These are phyloP conservation scores for Ibidorhyncha struthersii DNA, from an alignment of 2,113 vertebrate genomes.

Conservation along the genomic window DNA sequence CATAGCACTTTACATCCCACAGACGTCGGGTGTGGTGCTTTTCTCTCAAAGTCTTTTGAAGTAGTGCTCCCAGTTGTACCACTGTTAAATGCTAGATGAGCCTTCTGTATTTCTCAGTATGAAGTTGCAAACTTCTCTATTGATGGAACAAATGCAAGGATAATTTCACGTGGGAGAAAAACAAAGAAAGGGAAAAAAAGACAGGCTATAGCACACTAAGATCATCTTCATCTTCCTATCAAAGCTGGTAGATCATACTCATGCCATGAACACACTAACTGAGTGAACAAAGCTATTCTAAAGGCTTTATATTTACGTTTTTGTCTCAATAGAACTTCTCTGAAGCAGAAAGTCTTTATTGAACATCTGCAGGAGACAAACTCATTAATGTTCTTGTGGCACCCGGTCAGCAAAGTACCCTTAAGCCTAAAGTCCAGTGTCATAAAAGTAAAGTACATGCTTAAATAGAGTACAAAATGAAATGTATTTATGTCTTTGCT, in stretches of 20 bases:
- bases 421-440: background rate
- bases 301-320: background rate
- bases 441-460: background rate
- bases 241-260: background rate
- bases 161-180: rapidly evolving
- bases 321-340: background rate
- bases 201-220: background rate
- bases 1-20: background rate
- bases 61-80: background rate
- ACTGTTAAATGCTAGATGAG: background rate
- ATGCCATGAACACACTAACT: background rate
- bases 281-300: background rate
- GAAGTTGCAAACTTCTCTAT: background rate
- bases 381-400: background rate
- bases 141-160: background rate
- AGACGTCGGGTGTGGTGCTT: background rate
- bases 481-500: background rate
- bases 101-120: background rate
- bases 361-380: background rate
- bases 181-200: too few species aligned
- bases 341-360: background rate
- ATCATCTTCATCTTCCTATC: background rate
- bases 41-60: background rate
- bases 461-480: background rate
- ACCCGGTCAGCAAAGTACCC: background rate